These are phyloP conservation scores for Phalanger gymnotis DNA, from an alignment of 2,797 vertebrate species.

Conservation along the genomic window DNA sequence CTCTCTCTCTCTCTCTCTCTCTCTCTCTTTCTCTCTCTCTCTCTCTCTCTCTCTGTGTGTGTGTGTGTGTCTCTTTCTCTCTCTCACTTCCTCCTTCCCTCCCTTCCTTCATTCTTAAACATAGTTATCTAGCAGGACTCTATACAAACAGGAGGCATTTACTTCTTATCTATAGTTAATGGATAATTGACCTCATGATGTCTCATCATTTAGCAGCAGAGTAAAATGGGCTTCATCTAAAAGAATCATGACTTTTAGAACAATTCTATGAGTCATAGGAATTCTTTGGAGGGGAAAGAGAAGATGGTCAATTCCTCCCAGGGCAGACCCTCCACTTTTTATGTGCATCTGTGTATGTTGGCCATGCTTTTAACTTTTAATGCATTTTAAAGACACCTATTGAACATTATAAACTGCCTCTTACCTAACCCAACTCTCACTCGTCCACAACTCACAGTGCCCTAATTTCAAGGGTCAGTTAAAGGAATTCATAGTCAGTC, in stretches of 20 bases:
- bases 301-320: neutral
- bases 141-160: constrained; percentile 2
- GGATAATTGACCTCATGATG: neutral
- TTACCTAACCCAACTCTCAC: constrained; percentile 46
- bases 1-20: neutral
- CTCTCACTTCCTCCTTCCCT: neutral
- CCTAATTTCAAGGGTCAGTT: constrained; percentile 80
- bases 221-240: neutral
- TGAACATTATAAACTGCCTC: constrained; percentile 66
- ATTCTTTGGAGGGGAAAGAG: neutral
- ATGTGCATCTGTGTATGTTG: constrained; percentile 68
- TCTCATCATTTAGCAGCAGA: neutral
- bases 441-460: constrained; percentile 77
- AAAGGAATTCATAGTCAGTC: constrained; percentile 79
- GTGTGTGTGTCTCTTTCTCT: neutral
- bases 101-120: neutral
- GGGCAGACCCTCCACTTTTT: constrained; percentile 55
- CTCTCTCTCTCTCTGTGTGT: too few species aligned
- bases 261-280: constrained; percentile 5
- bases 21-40: neutral
- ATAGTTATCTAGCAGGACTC: neutral
- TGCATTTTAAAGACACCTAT: constrained; percentile 61
- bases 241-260: constrained; percentile 17
- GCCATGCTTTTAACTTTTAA: constrained; percentile 68
- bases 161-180: neutral